phyloP scores from a whole-genome alignment of 2,888 invertebrate species.

The Ferdinandea cuprea region DNA sequence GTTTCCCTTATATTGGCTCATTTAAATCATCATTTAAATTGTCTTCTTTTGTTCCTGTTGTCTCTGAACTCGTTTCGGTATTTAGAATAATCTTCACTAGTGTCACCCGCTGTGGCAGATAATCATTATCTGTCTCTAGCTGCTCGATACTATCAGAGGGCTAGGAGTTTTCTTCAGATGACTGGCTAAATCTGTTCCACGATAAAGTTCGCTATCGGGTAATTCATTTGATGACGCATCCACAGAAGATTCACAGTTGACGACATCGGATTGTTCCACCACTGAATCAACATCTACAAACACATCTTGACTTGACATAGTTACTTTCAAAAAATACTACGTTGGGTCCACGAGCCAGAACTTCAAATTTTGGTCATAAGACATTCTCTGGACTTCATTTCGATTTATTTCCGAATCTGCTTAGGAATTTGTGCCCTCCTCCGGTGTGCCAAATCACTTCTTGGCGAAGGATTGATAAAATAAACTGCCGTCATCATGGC shows the following conservation, averaged over 20 bases:
- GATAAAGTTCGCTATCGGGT: background rate
- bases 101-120: background rate
- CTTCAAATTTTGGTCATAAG: constrained; percentile 45
- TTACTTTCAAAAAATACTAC: constrained; percentile 23
- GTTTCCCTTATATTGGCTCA: constrained; percentile 58
- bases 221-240: background rate
- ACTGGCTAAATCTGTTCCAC: background rate
- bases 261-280: too few relatives aligned
- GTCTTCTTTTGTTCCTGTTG: background rate
- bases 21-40: too few relatives aligned
- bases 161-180: background rate
- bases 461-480: constrained; percentile 55
- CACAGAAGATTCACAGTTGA: too few relatives aligned
- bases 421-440: constrained; percentile 51
- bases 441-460: constrained; percentile 30
- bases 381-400: constrained; percentile 47
- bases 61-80: background rate
- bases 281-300: too few relatives aligned
- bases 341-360: constrained; percentile 35
- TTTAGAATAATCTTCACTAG: constrained; percentile 1
- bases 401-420: constrained; percentile 36
- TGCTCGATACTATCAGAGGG: background rate
- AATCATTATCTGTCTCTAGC: constrained; percentile 2
- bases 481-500: constrained; percentile 75
- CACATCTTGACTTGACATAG: too few relatives aligned